A percentile compares a stretch with the other conserved stretches of the same genome.
phyloP scores from a whole-genome alignment of 2,797 vertebrate genomes.

The Peromyscus nudipes region DNA sequence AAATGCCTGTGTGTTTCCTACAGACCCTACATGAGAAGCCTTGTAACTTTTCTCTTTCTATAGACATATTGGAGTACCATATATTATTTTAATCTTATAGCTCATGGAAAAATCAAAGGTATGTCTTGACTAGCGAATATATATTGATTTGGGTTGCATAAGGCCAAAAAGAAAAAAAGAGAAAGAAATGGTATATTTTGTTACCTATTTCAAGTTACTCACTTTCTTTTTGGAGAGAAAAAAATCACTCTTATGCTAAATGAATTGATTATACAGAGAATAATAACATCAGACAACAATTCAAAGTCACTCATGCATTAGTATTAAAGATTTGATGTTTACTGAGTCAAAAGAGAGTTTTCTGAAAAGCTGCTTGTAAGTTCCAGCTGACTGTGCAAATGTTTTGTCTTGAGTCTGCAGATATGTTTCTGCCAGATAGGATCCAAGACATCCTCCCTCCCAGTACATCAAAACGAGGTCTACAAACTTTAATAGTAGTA shows the following conservation, averaged over 20 bases:
- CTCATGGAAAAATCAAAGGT: background rate
- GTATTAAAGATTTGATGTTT: constrained; percentile 9
- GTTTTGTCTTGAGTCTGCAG: background rate
- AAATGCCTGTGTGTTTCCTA: background rate
- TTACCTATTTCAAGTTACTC: constrained; percentile 8
- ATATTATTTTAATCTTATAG: background rate
- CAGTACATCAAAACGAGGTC: background rate
- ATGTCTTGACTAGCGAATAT: background rate
- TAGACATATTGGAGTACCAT: background rate
- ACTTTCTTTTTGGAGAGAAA: background rate
- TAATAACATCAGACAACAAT: background rate
- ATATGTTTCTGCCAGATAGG: background rate
- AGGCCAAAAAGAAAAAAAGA: background rate
- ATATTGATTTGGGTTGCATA: background rate
- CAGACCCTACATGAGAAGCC: background rate
- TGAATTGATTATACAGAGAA: background rate
- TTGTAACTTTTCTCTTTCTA: background rate
- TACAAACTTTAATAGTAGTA: background rate
- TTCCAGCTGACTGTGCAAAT: background rate
- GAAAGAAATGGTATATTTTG: background rate
- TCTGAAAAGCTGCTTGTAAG: background rate
- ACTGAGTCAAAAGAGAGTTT: constrained; percentile 15
- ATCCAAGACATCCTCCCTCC: background rate
- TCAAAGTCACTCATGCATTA: background rate
- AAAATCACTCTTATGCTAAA: background rate